These are phyloP conservation scores for Datnioides undecimradiatus DNA, from an alignment of 2,113 vertebrate species.

Conservation along the genomic window DNA sequence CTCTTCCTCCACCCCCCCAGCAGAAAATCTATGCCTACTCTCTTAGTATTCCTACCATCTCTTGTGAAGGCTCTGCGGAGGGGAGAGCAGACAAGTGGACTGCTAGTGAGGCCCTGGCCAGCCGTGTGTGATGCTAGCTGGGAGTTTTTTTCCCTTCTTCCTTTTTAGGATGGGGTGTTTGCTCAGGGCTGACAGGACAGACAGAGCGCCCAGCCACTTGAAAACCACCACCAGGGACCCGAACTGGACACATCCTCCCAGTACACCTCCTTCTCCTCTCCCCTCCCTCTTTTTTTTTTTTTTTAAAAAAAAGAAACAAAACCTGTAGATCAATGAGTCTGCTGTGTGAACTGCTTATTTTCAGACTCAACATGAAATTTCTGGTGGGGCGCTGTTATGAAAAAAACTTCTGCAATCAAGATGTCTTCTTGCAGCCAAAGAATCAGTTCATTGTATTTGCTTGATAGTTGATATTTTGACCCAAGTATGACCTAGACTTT, in stretches of 20 bases:
- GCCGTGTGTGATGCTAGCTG: conserved; percentile 78
- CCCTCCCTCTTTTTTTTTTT: background rate
- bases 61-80: conserved; percentile 78
- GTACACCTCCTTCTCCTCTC: conserved; percentile 24
- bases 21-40: conserved; percentile 83
- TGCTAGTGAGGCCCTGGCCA: conserved; percentile 77
- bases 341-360: background rate
- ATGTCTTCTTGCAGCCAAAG: background rate
- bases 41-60: conserved; percentile 86
- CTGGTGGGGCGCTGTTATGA: background rate
- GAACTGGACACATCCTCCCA: conserved; percentile 64
- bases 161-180: conserved; percentile 76
- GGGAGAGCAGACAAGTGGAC: conserved; percentile 79
- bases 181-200: conserved; percentile 79
- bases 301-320: too few species aligned
- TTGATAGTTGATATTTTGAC: background rate
- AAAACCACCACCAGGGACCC: conserved; percentile 76
- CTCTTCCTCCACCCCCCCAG: conserved; percentile 61
- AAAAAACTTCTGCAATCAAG: background rate
- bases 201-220: conserved; percentile 70
- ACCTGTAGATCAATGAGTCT: conserved; percentile 36
- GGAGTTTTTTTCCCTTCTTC: conserved; percentile 54
- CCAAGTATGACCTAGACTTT: background rate
- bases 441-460: background rate
- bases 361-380: background rate